phyloP scores from a whole-genome alignment of 2,113 vertebrate genomes.

The Plectropomus leopardus region DNA sequence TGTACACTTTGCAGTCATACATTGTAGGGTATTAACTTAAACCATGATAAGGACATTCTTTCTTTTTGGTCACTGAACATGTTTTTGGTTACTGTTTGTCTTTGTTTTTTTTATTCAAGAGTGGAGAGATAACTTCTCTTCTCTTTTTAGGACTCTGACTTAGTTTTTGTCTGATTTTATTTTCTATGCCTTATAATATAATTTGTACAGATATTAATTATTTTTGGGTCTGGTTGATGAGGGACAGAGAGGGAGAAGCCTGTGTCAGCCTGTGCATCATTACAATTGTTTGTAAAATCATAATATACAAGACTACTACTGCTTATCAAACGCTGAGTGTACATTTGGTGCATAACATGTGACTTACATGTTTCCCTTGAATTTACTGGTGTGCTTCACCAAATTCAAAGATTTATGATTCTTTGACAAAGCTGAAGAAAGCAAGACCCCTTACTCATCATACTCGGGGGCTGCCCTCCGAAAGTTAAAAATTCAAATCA shows the following conservation, averaged over 20 bases:
- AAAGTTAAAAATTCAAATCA: too few species aligned
- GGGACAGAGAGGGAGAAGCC: not conserved
- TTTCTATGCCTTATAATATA: not conserved
- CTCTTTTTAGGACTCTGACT: not conserved
- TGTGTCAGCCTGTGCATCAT: not conserved
- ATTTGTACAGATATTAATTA: not conserved
- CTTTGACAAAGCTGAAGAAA: slow-evolving; percentile 33
- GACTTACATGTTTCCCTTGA: not conserved
- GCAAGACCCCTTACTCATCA: slow-evolving; percentile 13
- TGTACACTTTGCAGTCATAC: not conserved
- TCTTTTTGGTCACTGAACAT: not conserved
- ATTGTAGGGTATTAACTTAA: not conserved
- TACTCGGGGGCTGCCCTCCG: not conserved
- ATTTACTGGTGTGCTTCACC: slow-evolving; percentile 1
- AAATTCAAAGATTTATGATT: slow-evolving; percentile 35
- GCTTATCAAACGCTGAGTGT: not conserved
- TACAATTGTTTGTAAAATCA: not conserved
- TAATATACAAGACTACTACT: not conserved
- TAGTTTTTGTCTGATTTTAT: not conserved
- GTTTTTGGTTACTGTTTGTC: too few species aligned
- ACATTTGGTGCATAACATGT: not conserved
- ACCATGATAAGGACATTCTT: not conserved
- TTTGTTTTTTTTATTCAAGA: not conserved
- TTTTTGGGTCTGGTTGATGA: not conserved
- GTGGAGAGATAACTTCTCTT: not conserved